phyloP scores from a whole-genome alignment of 2,113 vertebrate genomes.

The Carassius gibelio region DNA sequence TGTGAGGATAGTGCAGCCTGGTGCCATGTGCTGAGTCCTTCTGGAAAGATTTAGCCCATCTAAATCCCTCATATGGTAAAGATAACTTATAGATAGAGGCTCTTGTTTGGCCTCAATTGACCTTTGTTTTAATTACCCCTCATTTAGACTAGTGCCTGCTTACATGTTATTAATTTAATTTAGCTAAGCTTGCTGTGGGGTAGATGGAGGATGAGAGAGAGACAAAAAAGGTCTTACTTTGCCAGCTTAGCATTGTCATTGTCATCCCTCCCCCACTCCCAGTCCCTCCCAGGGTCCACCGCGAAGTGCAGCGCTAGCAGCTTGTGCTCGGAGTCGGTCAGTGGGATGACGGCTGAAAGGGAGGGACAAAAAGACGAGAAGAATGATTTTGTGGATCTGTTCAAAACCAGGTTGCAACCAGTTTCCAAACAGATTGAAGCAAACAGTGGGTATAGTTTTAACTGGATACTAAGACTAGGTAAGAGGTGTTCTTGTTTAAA shows the following conservation, averaged over 20 bases:
- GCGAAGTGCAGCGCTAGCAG: conserved; percentile 97
- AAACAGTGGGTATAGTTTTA: background rate
- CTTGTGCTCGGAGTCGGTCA: conserved; percentile 98
- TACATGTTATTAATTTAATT: background rate
- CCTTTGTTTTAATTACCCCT: background rate
- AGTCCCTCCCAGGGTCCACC: conserved; percentile 94
- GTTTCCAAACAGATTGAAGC: background rate
- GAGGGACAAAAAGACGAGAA: conserved; percentile 56
- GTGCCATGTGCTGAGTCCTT: conserved; percentile 1
- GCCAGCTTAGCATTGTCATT: conserved; percentile 91
- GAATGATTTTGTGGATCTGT: conserved; percentile 41
- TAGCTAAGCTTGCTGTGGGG: background rate
- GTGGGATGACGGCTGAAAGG: conserved; percentile 88
- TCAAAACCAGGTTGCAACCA: background rate
- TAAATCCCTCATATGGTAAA: conserved; percentile 39
- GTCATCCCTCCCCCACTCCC: conserved; percentile 97
- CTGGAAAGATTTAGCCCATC: conserved; percentile 34
- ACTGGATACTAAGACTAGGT: background rate
- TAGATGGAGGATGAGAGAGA: background rate
- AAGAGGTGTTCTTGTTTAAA: background rate
- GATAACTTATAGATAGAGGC: conserved; percentile 22
- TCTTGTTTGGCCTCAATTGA: background rate
- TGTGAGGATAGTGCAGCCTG: background rate
- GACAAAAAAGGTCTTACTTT: conserved; percentile 80
- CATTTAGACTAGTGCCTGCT: background rate